A percentile compares a stretch with the other conserved stretches of the same genome.
Conservation (phyloP, 30 jellyfish, hydroid and myxozoan species). For the Morbakka virulenta region DNA sequence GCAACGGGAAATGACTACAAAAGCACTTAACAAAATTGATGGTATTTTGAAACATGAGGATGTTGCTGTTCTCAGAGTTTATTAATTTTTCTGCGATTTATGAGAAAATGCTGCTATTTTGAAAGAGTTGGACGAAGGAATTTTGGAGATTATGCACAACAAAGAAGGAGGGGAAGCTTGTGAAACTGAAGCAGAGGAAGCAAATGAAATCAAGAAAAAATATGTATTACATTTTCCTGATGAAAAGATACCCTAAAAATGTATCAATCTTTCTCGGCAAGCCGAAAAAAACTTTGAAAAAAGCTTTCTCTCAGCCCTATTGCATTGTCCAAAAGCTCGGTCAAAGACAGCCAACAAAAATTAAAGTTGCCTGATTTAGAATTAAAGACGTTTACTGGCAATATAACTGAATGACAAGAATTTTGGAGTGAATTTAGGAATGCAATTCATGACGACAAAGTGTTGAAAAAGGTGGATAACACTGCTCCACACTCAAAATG, state of each 20-base stretch:
- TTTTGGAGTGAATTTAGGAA: too few species aligned
- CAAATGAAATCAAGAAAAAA: not conserved
- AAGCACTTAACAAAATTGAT: conserved; percentile 1
- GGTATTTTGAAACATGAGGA: conserved; percentile 2
- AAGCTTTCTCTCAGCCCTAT: not conserved
- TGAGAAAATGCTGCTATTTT: not conserved
- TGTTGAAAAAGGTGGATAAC: too few species aligned
- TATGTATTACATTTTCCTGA: too few species aligned
- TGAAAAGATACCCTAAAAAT: too few species aligned
- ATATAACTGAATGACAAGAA: too few species aligned
- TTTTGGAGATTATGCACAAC: not conserved
- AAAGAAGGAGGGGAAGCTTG: not conserved
- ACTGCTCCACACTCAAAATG: too few species aligned
- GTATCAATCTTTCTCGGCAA: too few species aligned
- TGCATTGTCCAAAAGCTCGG: conserved; percentile 1
- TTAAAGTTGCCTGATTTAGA: too few species aligned
- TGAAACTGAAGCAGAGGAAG: conserved; percentile 6
- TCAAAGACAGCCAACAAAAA: not conserved
- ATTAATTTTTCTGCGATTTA: not conserved
- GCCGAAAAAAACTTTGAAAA: not conserved
- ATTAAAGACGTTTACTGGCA: too few species aligned
- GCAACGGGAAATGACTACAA: not conserved
- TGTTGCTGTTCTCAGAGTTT: conserved; percentile 4
- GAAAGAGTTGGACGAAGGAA: conserved; percentile 10
- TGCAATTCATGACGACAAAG: too few species aligned